A percentile compares a stretch with the other conserved stretches of the same genome.
These are phyloP conservation scores for Neoscelio sp. DNA, from an alignment of 2,888 invertebrate genomes.

Conservation along the genomic window DNA sequence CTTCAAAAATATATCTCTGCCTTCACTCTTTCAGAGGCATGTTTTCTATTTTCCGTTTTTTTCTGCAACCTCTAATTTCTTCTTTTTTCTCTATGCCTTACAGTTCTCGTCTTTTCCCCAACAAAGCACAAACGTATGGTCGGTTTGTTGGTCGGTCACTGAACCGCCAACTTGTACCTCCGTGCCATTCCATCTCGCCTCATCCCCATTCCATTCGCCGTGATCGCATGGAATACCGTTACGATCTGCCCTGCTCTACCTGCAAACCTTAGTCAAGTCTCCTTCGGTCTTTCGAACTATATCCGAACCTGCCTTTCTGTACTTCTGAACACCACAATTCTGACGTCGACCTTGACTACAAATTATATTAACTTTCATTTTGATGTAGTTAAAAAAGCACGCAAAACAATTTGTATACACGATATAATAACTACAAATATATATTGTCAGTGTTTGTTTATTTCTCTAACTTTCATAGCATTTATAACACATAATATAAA, in stretches of 20 bases:
- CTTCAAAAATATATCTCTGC: too few species aligned
- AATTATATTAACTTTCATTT: too few species aligned
- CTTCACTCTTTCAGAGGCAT: neutral
- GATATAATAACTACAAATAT: too few species aligned
- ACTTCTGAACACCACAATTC: conserved; percentile 5
- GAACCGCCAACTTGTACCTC: conserved; percentile 77
- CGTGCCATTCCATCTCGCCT: conserved; percentile 70
- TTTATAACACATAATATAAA: too few species aligned
- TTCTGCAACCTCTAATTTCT: conserved; percentile 64
- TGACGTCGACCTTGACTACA: conserved; percentile 12
- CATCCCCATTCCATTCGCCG: conserved; percentile 63
- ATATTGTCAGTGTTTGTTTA: too few species aligned
- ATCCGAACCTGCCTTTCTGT: conserved; percentile 8
- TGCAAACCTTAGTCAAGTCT: conserved; percentile 70
- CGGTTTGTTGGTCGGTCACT: conserved; percentile 81
- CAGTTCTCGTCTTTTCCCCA: conserved; percentile 21
- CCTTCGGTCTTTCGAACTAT: conserved; percentile 17
- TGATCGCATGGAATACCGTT: conserved; percentile 78
- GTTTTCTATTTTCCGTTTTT: conserved; percentile 34
- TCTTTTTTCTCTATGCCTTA: neutral
- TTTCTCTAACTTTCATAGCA: too few species aligned
- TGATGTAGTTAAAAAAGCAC: too few species aligned
- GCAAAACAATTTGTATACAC: too few species aligned
- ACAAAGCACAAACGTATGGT: conserved; percentile 64
- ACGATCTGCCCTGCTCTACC: conserved; percentile 77